phyloP scores from a whole-genome alignment of 2,888 invertebrate species.

The Platerodrilus igneus region DNA sequence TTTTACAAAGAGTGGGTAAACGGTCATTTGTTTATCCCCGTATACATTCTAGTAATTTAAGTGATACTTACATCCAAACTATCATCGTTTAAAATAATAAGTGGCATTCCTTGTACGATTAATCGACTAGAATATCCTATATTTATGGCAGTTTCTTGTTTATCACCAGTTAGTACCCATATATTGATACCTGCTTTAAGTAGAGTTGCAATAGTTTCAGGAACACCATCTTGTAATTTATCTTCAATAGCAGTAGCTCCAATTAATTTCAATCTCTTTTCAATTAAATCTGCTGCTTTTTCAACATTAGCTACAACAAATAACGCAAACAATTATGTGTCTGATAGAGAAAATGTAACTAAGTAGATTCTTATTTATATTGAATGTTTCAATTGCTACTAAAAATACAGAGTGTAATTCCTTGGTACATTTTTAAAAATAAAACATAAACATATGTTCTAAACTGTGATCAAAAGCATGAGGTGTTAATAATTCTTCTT shows the following conservation, averaged over 20 bases:
- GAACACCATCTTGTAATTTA: conserved; percentile 82
- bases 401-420: too few relatives aligned
- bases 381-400: too few relatives aligned
- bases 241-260: conserved; percentile 99
- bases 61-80: conserved; percentile 76
- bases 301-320: conserved; percentile 62
- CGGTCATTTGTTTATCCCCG: not conserved
- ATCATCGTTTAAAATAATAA: conserved; percentile 75
- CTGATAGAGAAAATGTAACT: too few relatives aligned
- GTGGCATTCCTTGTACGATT: conserved; percentile 78
- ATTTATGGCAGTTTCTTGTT: conserved; percentile 99
- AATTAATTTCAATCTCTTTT: conserved; percentile 79
- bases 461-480: too few relatives aligned
- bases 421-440: too few relatives aligned
- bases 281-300: conserved; percentile 89
- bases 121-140: conserved; percentile 93
- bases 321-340: conserved; percentile 3
- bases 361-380: too few relatives aligned
- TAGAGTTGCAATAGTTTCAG: conserved; percentile 90
- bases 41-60: not conserved
- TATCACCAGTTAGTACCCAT: conserved; percentile 99
- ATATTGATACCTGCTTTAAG: conserved; percentile 91
- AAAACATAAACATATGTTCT: too few relatives aligned
- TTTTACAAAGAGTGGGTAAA: too few relatives aligned
- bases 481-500: too few relatives aligned